Percentiles rank a stretch among this genome's conserved stretches.
Evolutionary conservation across 2,888 invertebrate genomes (phyloP).

Genomic region (Nomada goodeniana): DNA sequence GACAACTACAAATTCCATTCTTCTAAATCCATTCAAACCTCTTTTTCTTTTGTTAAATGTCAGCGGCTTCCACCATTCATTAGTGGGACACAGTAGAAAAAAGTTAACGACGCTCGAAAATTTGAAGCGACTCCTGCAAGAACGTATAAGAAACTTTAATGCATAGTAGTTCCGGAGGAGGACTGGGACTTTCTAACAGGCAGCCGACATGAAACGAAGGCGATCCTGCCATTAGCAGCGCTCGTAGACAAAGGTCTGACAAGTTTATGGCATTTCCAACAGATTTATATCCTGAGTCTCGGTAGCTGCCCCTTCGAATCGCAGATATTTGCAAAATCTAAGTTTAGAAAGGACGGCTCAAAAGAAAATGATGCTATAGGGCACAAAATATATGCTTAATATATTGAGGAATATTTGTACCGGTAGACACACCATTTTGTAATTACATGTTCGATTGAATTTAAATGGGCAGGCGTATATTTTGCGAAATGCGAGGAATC

Average conservation of each 20-base stretch:
- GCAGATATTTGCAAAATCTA: constrained; percentile 42
- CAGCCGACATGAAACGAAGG: constrained; percentile 35
- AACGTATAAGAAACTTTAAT: constrained; percentile 47
- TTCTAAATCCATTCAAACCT: no score
- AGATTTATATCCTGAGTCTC: constrained; percentile 71
- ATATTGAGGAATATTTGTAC: no score
- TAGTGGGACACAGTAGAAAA: constrained; percentile 18
- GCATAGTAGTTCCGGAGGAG: constrained; percentile 29
- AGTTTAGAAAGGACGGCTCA: constrained; percentile 35
- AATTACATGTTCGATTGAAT: no score
- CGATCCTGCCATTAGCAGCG: constrained; percentile 68
- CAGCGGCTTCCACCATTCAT: constrained; percentile 4
- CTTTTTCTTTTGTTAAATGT: no score
- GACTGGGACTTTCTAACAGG: constrained; percentile 42
- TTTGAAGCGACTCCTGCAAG: constrained; percentile 14
- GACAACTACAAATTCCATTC: neutral
- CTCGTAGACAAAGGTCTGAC: constrained; percentile 70
- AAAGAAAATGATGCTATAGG: neutral
- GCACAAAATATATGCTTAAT: neutral
- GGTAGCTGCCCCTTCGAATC: constrained; percentile 26
- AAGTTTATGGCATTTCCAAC: constrained; percentile 74
- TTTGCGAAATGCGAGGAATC: neutral
- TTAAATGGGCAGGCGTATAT: no score
- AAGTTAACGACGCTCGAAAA: constrained; percentile 43
- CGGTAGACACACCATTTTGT: no score